Evolutionary conservation across 2,113 vertebrate genomes (phyloP), one percentile per base, ranked within the genome.

Genomic region (Crotophaga sulcirostris): DNA sequence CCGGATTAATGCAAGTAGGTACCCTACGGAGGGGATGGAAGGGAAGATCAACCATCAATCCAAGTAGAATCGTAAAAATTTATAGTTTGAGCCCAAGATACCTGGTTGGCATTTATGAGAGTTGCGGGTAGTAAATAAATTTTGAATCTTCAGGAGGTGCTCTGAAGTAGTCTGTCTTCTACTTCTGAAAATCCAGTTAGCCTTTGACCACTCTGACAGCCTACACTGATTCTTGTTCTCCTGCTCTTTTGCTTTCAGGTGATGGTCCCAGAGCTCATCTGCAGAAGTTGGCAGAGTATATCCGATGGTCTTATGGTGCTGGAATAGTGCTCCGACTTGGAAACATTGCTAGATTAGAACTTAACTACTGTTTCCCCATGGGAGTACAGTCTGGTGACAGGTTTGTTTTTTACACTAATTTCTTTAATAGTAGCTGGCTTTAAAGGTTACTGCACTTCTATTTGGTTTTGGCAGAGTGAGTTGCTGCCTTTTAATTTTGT

Each of bases 361-460:
- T 99, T 11, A 99, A 99, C 93, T 99, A 99, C 96, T 99, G 99
- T 70, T 95, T 99, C 90, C 99, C 99, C 67, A 99, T 99, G 99
- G 99, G 99, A 49, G 99, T 99, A 29, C 99, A 99, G 97, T 94
- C 89, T 26, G 99, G 99, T 34, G 99, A 99, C 98, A 99, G 99
- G 99, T 99, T 23, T 18, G 97, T 69, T 16, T 78, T 45, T 7
- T 8, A 34, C 23, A 56, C 15, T 5, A 0, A 2, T 56, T 81
- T 11, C 38, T 78, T 10, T 25, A 52, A 6, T 17, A n/a, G 34
- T 34, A 51, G 44, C 60, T 58, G 44, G 13, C 70, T 69, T 26
- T 18, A n/a, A 24, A 54, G 40, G 3, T 49, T 68, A 21, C 54
- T 64, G 44, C 7, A 11, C 55, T 78, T 34, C 60, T 40, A 0